Evolutionary conservation across 1,140 invertebrate genomes (phyloP).

Genomic region (Drosophila sturtevanti): DNA sequence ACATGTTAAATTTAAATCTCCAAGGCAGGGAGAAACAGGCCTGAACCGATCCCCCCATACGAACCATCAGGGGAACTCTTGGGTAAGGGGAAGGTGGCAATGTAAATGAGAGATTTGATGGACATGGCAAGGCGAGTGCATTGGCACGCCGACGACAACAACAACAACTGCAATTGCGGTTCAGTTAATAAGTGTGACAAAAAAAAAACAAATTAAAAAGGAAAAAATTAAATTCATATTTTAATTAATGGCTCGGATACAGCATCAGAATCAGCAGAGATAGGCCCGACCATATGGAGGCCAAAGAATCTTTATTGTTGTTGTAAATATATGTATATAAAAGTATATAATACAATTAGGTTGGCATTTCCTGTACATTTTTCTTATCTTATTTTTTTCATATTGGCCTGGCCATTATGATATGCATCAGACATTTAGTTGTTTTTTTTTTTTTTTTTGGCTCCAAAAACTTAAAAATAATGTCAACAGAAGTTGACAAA

Average conservation of each 20-base stretch:
- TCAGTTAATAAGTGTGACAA: conserved; percentile 44
- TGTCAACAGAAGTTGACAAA: conserved; percentile 35
- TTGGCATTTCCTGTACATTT: conserved; percentile 61
- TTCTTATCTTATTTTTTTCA: background rate
- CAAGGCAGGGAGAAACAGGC: conserved; percentile 14
- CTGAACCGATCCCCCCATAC: background rate
- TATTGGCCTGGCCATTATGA: conserved; percentile 1
- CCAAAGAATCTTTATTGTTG: conserved; percentile 6
- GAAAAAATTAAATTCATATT: conserved; percentile 39
- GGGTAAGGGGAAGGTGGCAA: background rate
- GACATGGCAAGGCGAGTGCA: conserved; percentile 44
- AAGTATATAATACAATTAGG: conserved; percentile 51
- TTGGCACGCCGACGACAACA: conserved; percentile 23
- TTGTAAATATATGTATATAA: background rate
- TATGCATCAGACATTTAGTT: conserved; percentile 10
- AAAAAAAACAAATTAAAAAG: conserved; percentile 40
- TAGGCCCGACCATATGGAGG: conserved; percentile 17
- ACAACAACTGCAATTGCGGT: conserved; percentile 20
- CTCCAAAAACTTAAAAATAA: conserved; percentile 6
- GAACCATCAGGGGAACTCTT: background rate
- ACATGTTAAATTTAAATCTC: conserved; percentile 49
- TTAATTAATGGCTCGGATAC: conserved; percentile 66
- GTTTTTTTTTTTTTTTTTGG: no score
- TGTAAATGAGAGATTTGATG: conserved; percentile 8
- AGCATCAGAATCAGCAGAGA: conserved; percentile 5